Evolutionary conservation across 2,113 vertebrate genomes (phyloP).

Genomic region (Dermatemys mawii): DNA sequence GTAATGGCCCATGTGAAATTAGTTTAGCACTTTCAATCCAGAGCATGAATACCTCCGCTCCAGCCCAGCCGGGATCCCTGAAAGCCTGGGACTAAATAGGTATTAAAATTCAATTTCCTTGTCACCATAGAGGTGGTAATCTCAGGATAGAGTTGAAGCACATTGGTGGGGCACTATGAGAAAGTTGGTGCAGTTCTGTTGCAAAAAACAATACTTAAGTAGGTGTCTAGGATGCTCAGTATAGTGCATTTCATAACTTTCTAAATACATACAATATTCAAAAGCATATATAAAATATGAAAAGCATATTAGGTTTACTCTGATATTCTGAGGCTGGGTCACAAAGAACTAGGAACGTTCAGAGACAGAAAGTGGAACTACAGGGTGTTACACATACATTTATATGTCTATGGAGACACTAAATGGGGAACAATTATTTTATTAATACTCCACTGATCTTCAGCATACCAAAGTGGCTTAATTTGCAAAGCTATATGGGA

Average conservation of each 20-base stretch:
- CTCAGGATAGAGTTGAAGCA: background rate
- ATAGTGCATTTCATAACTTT: background rate
- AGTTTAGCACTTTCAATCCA: background rate
- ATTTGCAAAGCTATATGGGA: constrained; percentile 52
- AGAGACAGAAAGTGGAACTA: background rate
- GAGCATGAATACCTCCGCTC: too few species aligned
- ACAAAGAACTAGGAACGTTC: background rate
- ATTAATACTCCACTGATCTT: constrained; percentile 48
- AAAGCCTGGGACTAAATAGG: background rate
- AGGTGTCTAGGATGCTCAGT: background rate
- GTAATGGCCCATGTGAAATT: background rate
- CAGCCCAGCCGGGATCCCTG: background rate
- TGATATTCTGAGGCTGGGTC: background rate
- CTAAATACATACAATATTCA: background rate
- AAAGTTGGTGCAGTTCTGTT: background rate
- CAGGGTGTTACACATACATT: background rate
- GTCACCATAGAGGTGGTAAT: background rate
- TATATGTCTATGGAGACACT: background rate
- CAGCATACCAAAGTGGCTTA: background rate
- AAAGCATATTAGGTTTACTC: background rate
- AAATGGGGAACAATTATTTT: constrained; percentile 39
- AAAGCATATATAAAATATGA: background rate
- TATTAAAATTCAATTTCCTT: background rate
- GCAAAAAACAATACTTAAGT: background rate
- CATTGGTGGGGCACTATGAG: background rate